Evolutionary conservation across 2,888 invertebrate species (phyloP), one percentile per base, ranked within the genome.

Genomic region (Timema podura): DNA sequence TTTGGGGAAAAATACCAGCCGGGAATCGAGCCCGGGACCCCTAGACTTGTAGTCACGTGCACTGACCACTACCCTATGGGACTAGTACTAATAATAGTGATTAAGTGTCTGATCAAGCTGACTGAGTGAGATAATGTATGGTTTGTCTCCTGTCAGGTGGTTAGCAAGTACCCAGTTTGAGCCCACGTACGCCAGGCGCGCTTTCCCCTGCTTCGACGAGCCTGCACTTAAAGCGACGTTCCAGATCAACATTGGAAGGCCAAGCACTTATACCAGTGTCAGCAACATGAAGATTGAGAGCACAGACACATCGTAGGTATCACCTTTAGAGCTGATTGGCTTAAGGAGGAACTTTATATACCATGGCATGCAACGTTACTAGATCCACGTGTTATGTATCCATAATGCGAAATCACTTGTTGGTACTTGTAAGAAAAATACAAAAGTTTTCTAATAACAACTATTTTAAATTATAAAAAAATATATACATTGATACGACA

Each of bases 181-280:
- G 6, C 13, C 61, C 10, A 61, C 61, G 44, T 30, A 13, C 61
- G 61, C 61, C 5, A 30, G 61, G 6, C 30, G 61, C 11, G 61
- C 61, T 30, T 61, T 30, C 44, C 61, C 61, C 30, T 61, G 61
- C 61, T 61, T 61, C 61, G 61, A 61, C 61, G 61, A 61, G 6
- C 61, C 61, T 9, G 44, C 61, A 10, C 13, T 61, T 30, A 61
- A 61, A 13, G 57, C 68, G 9, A 45, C 7, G 5, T 57, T 68
- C 16, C 0, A 11, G 7, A 13, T 68, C 6, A 5, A n/a, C n/a
- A 57, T 68, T 11, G 46, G 11, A 5, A 13, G 15, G 1, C 59
- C 68, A 13, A n/a, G 15, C 11, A 45, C 10, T 2, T 68, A 68
- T 47, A 51, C 0, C 10, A 16, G 59, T 47, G 15, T 68, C 57